Conservation (phyloP, 2,113 vertebrate species). For the Balaeniceps rex region DNA sequence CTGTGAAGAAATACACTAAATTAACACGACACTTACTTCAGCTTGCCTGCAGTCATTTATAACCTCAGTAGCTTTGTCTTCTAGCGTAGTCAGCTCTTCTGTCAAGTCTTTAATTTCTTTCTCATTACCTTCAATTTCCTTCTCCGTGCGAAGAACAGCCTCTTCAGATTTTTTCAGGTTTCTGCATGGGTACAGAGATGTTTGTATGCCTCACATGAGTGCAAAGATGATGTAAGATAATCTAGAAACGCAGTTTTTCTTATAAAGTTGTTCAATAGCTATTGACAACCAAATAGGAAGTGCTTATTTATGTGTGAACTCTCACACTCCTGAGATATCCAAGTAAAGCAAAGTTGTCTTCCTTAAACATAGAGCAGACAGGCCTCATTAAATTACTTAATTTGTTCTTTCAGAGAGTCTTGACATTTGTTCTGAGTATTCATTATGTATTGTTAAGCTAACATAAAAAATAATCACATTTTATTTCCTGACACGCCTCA, state of each 20-base stretch:
- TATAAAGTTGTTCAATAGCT: background rate
- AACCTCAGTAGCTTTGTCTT: slow-evolving; percentile 83
- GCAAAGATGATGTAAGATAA: background rate
- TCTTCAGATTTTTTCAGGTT: slow-evolving; percentile 91
- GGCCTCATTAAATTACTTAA: background rate
- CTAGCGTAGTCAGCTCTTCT: slow-evolving; percentile 80
- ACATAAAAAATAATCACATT: background rate
- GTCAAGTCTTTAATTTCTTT: slow-evolving; percentile 75
- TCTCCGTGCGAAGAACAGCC: slow-evolving; percentile 72
- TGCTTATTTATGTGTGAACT: background rate
- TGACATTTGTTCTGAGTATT: background rate
- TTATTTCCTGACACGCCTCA: background rate
- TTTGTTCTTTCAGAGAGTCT: background rate
- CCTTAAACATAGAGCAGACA: background rate
- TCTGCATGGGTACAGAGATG: slow-evolving; percentile 60
- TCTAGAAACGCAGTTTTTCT: background rate
- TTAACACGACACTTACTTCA: slow-evolving; percentile 70
- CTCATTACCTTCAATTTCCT: slow-evolving; percentile 82
- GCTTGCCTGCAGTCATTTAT: slow-evolving; percentile 81
- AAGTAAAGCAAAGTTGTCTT: background rate
- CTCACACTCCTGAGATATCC: background rate
- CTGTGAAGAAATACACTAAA: background rate
- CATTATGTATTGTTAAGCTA: background rate
- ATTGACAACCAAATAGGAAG: background rate
- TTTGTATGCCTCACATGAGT: background rate